phyloP scores from a whole-genome alignment of 2,113 vertebrate species.

The Ptilonorhynchus violaceus region DNA sequence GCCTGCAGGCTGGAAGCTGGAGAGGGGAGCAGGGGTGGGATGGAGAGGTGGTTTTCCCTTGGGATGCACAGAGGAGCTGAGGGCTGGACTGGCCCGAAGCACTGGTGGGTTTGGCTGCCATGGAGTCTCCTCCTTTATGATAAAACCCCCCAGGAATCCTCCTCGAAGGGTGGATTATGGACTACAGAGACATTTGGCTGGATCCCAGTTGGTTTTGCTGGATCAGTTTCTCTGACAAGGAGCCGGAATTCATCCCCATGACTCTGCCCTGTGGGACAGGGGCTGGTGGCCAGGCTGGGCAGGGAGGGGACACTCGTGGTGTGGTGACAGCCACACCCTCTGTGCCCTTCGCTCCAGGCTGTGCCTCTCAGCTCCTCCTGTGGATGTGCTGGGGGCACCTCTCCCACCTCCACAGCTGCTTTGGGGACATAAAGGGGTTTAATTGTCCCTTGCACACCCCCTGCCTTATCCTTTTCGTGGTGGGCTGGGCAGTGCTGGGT shows the following conservation, averaged over 20 bases:
- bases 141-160: not conserved
- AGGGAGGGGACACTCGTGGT: not conserved
- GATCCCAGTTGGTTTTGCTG: not conserved
- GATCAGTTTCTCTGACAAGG: not conserved
- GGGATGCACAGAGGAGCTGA: not conserved
- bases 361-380: not conserved
- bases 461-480: fast-evolving
- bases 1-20: not conserved
- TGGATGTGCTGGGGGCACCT: not conserved
- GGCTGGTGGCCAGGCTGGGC: not conserved
- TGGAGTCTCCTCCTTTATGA: not conserved
- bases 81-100: not conserved
- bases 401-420: not conserved
- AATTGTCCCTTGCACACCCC: not conserved
- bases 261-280: not conserved
- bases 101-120: not conserved
- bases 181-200: not conserved
- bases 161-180: not conserved
- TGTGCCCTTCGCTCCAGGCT: fast-evolving
- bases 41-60: not conserved
- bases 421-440: not conserved
- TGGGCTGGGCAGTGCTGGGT: not conserved
- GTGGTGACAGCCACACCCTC: not conserved
- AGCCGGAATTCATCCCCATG: not conserved
- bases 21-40: not conserved